Evolutionary conservation across 2,113 vertebrate genomes (phyloP).

Genomic region (Ancistrus triradiatus): DNA sequence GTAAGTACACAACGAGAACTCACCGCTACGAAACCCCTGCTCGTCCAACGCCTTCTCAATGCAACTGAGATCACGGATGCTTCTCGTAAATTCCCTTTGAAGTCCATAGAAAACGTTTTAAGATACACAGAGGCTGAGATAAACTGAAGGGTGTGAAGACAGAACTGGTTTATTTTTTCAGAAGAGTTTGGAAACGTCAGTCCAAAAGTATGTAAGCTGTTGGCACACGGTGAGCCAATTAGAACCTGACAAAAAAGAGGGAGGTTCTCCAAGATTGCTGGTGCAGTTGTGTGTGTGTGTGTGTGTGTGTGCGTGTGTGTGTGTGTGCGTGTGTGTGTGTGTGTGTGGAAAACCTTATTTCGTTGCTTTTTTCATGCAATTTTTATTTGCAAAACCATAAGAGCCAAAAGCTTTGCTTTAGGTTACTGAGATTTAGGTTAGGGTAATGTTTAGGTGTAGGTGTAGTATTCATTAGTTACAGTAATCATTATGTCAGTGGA

Average conservation of each 20-base stretch:
- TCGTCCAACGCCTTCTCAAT: background rate
- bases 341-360: too few species aligned
- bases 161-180: constrained; percentile 13
- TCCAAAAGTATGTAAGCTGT: constrained; percentile 42
- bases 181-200: constrained; percentile 21
- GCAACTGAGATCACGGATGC: too few species aligned
- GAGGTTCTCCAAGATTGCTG: constrained; percentile 51
- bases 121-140: background rate
- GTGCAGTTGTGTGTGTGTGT: constrained; percentile 47
- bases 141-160: background rate
- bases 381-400: too few species aligned
- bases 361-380: too few species aligned
- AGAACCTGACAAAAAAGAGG: constrained; percentile 58
- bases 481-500: too few species aligned
- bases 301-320: too few species aligned
- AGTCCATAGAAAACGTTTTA: background rate
- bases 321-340: too few species aligned
- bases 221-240: constrained; percentile 56
- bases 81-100: background rate
- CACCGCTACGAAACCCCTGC: background rate
- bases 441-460: too few species aligned
- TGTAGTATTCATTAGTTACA: too few species aligned
- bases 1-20: background rate
- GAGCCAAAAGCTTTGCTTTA: too few species aligned
- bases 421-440: too few species aligned